These are phyloP conservation scores for Drosophila parthenogenetica DNA, from an alignment of 2,888 invertebrate species.

Conservation along the genomic window DNA sequence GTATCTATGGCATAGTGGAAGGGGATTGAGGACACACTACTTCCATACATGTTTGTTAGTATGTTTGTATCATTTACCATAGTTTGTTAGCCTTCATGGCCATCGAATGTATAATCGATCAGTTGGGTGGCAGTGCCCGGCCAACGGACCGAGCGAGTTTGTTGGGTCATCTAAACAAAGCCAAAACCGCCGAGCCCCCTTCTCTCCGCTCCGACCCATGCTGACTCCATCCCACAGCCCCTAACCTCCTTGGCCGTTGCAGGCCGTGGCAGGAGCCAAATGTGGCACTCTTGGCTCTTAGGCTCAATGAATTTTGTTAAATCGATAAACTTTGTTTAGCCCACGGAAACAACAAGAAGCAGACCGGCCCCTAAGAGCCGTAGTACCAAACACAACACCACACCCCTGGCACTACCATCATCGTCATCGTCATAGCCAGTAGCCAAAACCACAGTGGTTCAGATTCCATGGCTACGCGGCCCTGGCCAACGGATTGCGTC, in stretches of 20 bases:
- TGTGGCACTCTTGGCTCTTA: conserved; percentile 71
- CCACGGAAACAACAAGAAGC: conserved; percentile 76
- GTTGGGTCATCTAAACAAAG: conserved; percentile 80
- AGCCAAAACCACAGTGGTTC: conserved; percentile 53
- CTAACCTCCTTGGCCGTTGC: conserved; percentile 9
- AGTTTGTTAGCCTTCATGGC: conserved; percentile 73
- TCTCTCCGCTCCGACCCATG: too few relatives aligned
- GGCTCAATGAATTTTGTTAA: conserved; percentile 78
- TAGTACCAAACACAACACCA: conserved; percentile 17
- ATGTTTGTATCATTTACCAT: neutral
- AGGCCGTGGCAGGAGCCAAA: conserved; percentile 58
- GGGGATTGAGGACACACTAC: conserved; percentile 56
- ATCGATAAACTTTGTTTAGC: conserved; percentile 80
- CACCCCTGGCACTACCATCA: conserved; percentile 18
- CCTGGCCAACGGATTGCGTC: conserved; percentile 73
- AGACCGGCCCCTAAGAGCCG: conserved; percentile 66
- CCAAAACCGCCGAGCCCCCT: conserved; percentile 44
- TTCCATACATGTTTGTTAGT: conserved; percentile 16
- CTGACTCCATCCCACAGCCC: neutral
- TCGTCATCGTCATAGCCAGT: conserved; percentile 14
- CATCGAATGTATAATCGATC: conserved; percentile 80
- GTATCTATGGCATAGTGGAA: conserved; percentile 46
- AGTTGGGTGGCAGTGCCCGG: conserved; percentile 73
- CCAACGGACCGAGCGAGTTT: conserved; percentile 72
- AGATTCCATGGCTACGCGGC: conserved; percentile 74